Evolutionary conservation across 2,888 invertebrate genomes (phyloP), one percentile per base, ranked within the genome.

Genomic region (Trissolcus japonicus): DNA sequence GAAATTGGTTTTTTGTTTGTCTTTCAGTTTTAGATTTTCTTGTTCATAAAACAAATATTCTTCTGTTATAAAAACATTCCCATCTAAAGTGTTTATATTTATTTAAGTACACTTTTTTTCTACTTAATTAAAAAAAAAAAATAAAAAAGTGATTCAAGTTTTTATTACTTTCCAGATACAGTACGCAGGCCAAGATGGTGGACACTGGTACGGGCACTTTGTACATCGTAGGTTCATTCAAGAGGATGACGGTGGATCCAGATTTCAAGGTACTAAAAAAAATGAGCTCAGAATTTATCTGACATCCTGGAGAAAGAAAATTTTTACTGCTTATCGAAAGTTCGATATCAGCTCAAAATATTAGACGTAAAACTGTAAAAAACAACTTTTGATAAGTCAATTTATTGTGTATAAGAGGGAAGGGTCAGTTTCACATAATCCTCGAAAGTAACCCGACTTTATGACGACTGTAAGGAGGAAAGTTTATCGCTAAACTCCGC

Each of bases 161-260:
- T 55, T 55, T 2, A 17, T 51, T 17, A 9, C 6, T 4, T 80
- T 81, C 61, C 90, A 94, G 93, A 85, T 92, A 93, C 84, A 93
- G 93, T 83, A 94, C 95, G 46, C 93, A 94, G 82, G 96, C 94
- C 0, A 93, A 94, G 87, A 94, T 96, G 93, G 91, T 94, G 69
- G 94, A 94, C 86, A 93, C 94, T 82, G 95, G 95, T 59, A 92
- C 92, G 80, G 95, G 95, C 16, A 94, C 94, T n/a, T 92, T 95
- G 75, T 93, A 94, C 90, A 94, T 96, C 83, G 93, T 95, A 63
- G 96, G 96, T 76, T 94, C 94, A 40, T 95, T 95, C 89, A 94
- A 94, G 85, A 92, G 93, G 86, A 91, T 92, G 86, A 91, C 92
- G 40, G 91, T 91, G 29, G 94, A 94, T 86, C 93, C 93, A 40